phyloP scores from a whole-genome alignment of 1,140 invertebrate species.

The Copidosoma floridanum region DNA sequence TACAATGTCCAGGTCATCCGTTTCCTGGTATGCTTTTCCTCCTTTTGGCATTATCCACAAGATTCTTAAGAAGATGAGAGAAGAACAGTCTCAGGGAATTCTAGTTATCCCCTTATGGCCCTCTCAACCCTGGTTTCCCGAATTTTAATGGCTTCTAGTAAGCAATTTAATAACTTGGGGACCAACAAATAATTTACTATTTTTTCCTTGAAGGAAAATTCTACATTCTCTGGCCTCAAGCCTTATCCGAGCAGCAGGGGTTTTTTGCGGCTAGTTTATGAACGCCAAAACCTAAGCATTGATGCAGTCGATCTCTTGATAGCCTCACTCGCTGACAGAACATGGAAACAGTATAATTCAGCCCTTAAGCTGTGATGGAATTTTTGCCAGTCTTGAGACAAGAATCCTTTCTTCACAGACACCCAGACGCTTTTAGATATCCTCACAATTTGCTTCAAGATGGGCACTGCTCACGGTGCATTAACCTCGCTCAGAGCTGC shows the following conservation, averaged over 20 bases:
- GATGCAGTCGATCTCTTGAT: not conserved
- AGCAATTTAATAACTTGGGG: not conserved
- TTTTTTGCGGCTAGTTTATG: constrained; percentile 15
- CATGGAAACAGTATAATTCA: constrained; percentile 11
- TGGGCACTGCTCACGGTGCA: not conserved
- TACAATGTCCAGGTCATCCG: constrained; percentile 11
- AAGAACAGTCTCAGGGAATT: constrained; percentile 10
- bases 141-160: constrained; percentile 7
- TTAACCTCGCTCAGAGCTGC: not conserved
- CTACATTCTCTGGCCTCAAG: not conserved
- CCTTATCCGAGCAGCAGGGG: constrained; percentile 15
- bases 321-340: constrained; percentile 1
- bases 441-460: not conserved
- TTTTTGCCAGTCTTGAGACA: not conserved
- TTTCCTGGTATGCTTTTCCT: constrained; percentile 21
- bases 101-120: constrained; percentile 16
- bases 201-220: constrained; percentile 18
- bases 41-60: constrained; percentile 15
- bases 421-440: not conserved
- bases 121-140: constrained; percentile 15
- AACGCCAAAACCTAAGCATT: not conserved
- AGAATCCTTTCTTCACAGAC: not conserved
- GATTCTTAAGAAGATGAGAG: constrained; percentile 14
- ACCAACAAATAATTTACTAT: constrained; percentile 5
- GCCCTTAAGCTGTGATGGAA: constrained; percentile 6